Base-by-base conservation (phyloP, 2,888 invertebrate genomes). In the Amphimallon solstitiale region DNA sequence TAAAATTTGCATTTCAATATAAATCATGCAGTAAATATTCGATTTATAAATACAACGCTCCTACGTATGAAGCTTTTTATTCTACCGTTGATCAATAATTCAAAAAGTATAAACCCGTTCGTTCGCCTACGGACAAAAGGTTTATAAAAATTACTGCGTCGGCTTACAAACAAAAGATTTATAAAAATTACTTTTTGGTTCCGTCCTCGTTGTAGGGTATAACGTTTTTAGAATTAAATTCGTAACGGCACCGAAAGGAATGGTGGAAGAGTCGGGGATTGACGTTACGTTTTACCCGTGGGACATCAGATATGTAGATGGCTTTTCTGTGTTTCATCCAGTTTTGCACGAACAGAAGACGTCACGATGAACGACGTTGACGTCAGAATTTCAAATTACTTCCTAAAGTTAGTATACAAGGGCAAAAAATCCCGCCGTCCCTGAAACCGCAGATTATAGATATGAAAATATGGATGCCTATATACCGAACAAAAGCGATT, bases 111-210 rank as follows among this genome's bases (percentile, higher is more conserved):
- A 15, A 40, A 6, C 40, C 43, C 12, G 29, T 43, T 21, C 21
- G 48, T 56, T n/a, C n/a, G n/a, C n/a, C 56, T 59, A 15, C 56
- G 43, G 43, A 59, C 56, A 59, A 59, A 43, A 59, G 56, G 34
- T 59, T 59, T 59, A 59, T 59, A 43, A 59, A 29, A 59, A 59
- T 59, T 59, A 59, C 56, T 59, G n/a, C n/a, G n/a, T n/a, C n/a
- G n/a, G n/a, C n/a, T 43, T 59, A 15, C 56, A 59, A 59, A 59
- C 56, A 59, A 59, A 43, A 59, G 56, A 45, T 59, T 59, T 59
- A 59, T 59, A 43, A 59, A 29, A 59, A 59, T 59, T 59, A 59
- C 56, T 59, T 43, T 43, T 23, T 43, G 15, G 14, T 34, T 2
- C 21, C 14, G 15, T 45, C 21, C 29, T 15, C 21, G 38, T 38